Percentiles rank a stretch among this genome's conserved stretches.
These are phyloP conservation scores for Passer montanus DNA, from an alignment of 2,113 vertebrate genomes.

Conservation along the genomic window DNA sequence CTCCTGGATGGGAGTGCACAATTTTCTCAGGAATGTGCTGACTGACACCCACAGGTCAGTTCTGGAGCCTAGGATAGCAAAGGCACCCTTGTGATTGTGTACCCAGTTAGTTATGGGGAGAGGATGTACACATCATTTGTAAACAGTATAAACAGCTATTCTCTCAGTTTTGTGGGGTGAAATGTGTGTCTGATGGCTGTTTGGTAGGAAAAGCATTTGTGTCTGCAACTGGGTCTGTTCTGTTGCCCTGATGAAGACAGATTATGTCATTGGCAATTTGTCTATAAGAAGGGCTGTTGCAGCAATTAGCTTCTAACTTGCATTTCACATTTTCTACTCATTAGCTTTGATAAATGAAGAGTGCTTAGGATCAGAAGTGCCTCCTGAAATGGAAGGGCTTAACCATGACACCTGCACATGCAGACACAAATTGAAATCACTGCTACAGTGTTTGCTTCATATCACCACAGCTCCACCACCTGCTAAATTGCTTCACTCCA, in stretches of 20 bases:
- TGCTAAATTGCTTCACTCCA: neutral
- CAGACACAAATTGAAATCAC: neutral
- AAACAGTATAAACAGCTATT: neutral
- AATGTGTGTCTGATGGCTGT: neutral
- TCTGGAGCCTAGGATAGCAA: neutral
- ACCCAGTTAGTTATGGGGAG: neutral
- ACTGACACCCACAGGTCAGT: neutral
- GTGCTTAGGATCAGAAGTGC: neutral
- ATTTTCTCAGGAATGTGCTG: neutral
- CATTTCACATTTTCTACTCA: neutral
- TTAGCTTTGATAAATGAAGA: conserved; percentile 2
- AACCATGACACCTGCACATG: neutral
- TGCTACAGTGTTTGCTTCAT: neutral
- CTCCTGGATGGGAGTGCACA: neutral
- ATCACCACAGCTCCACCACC: neutral
- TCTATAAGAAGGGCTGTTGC: neutral
- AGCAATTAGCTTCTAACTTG: neutral
- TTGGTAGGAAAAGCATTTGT: neutral
- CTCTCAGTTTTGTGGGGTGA: neutral
- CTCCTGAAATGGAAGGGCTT: neutral
- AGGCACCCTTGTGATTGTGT: neutral
- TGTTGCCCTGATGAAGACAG: neutral
- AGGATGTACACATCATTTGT: neutral
- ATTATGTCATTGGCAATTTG: neutral
- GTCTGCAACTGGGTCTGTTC: neutral